Percentiles rank a stretch among this genome's conserved stretches.
phyloP scores from a whole-genome alignment of 2,797 vertebrate species.

The Malacoctenus gilli region DNA sequence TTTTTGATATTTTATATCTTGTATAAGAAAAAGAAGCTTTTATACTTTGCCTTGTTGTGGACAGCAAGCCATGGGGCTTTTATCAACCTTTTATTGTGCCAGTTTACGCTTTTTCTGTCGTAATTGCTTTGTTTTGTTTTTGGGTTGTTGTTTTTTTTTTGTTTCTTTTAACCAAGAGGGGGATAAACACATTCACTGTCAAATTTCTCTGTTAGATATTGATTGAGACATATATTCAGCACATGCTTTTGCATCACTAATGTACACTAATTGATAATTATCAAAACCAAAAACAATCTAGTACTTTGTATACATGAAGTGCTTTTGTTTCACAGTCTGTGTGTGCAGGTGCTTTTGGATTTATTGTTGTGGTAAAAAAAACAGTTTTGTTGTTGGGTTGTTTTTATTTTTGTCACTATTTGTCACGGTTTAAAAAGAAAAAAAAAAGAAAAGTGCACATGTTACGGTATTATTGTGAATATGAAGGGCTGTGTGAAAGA shows the following conservation, averaged over 20 bases:
- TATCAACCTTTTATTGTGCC: slow-evolving; percentile 76
- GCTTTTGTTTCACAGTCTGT: slow-evolving; percentile 79
- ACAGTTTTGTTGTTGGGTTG: slow-evolving; percentile 69
- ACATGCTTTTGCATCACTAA: slow-evolving; percentile 80
- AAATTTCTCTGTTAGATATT: slow-evolving; percentile 72
- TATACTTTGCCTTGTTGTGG: slow-evolving; percentile 82
- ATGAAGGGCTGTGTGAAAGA: slow-evolving; percentile 78
- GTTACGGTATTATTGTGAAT: slow-evolving; percentile 72
- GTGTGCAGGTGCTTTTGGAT: slow-evolving; percentile 79
- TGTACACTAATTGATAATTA: slow-evolving; percentile 82
- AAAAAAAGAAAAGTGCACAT: slow-evolving; percentile 70
- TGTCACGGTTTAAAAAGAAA: slow-evolving; percentile 58
- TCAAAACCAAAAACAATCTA: slow-evolving; percentile 83
- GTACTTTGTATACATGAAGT: slow-evolving; percentile 80
- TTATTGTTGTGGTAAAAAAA: slow-evolving; percentile 74
- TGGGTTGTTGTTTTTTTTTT: neutral
- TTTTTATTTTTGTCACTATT: slow-evolving; percentile 71
- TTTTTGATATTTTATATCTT: slow-evolving; percentile 81
- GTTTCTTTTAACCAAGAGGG: slow-evolving; percentile 46
- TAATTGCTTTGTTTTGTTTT: slow-evolving; percentile 67
- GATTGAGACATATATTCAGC: slow-evolving; percentile 76
- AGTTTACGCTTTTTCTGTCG: slow-evolving; percentile 77
- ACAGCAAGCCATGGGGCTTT: slow-evolving; percentile 80
- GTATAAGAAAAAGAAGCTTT: slow-evolving; percentile 77
- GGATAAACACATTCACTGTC: slow-evolving; percentile 58